These are phyloP conservation scores for Trimorus sp. DNA, from an alignment of 2,888 invertebrate species.

Conservation along the genomic window DNA sequence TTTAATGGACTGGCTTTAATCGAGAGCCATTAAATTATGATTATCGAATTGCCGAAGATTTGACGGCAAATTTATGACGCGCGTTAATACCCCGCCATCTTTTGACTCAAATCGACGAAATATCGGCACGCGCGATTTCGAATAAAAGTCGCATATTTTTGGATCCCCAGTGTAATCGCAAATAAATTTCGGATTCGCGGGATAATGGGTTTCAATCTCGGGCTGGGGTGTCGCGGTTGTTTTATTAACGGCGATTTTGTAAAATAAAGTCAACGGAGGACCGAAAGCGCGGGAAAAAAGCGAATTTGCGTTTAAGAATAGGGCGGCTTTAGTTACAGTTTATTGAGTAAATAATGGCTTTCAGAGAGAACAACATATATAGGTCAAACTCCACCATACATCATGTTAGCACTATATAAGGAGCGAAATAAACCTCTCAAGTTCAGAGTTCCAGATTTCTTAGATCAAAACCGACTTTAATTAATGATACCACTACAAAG, in stretches of 20 bases:
- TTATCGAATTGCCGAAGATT: constrained; percentile 46
- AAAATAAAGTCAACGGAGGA: constrained; percentile 8
- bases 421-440: constrained; percentile 14
- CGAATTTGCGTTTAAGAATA: constrained; percentile 13
- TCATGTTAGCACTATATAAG: constrained; percentile 18
- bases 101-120: constrained; percentile 24
- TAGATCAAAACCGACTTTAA: constrained; percentile 30
- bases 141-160: neutral
- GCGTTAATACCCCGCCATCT: constrained; percentile 17
- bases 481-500: constrained; percentile 9
- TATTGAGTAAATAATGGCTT: constrained; percentile 16
- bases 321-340: too few species aligned
- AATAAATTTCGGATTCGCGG: constrained; percentile 6
- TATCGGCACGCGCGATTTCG: neutral
- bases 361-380: constrained; percentile 26
- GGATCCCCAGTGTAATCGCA: constrained; percentile 1
- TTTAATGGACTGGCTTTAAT: constrained; percentile 48
- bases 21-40: constrained; percentile 42
- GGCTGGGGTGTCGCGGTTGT: neutral
- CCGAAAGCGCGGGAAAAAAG: neutral
- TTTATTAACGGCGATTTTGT: constrained; percentile 7
- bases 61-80: constrained; percentile 29
- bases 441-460: constrained; percentile 25
- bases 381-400: constrained; percentile 17
- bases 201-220: neutral